Evolutionary conservation across 1,140 invertebrate species (phyloP).

Genomic region (Arion vulgaris): DNA sequence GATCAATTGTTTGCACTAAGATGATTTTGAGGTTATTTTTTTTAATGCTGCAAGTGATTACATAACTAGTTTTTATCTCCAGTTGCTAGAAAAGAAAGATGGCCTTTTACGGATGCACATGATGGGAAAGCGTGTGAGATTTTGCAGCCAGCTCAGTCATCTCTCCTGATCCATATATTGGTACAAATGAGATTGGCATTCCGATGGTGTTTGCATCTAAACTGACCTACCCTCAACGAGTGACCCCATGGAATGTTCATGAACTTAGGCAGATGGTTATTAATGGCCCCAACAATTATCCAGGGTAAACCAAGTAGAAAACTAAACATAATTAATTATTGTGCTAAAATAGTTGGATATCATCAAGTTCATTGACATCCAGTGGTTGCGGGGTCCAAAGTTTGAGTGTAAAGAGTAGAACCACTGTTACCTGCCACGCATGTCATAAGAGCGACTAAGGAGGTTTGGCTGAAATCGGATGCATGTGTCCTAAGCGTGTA

Average conservation of each 20-base stretch:
- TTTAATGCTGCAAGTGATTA: no score
- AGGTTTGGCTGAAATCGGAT: no score
- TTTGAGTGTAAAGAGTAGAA: no score
- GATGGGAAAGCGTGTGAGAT: constrained; percentile 99
- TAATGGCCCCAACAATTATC: constrained; percentile 92
- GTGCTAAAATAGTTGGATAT: no score
- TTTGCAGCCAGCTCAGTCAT: constrained; percentile 98
- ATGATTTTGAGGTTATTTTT: no score
- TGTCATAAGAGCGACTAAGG: no score
- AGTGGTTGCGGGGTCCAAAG: no score
- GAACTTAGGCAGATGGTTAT: constrained; percentile 87
- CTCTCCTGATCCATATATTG: constrained; percentile 97
- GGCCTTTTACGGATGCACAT: constrained; percentile 98
- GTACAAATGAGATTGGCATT: constrained; percentile 97
- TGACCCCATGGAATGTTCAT: constrained; percentile 92
- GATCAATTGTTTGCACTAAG: no score
- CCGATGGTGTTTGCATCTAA: constrained; percentile 94
- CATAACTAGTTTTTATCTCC: constrained; percentile 59
- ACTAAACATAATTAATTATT: no score
- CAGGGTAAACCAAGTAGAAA: constrained; percentile 78
- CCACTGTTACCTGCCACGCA: no score
- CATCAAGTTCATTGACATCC: no score
- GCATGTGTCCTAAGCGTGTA: no score
- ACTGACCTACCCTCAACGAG: constrained; percentile 93
- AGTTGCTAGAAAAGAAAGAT: constrained; percentile 97